Base-by-base conservation (phyloP, 2,797 vertebrate genomes). In the Hephaestus fuliginosus region DNA sequence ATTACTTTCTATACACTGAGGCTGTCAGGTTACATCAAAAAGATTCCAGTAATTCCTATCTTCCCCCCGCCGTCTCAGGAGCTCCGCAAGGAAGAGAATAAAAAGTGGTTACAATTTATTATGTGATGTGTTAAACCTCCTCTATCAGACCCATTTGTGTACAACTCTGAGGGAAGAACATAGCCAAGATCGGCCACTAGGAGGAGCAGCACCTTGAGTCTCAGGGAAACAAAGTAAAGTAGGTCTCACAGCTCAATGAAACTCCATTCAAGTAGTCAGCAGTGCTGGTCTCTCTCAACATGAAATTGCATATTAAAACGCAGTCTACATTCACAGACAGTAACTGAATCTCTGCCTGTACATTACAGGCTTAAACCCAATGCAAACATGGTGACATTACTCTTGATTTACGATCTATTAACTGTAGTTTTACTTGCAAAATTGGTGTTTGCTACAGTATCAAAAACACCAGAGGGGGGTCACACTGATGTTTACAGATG, bases 101-200 rank as follows among this genome's bases (percentile, higher is more conserved):
- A 80, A 88, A 93, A 82, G 61, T 66, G 84, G 82, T 74, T 80
- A 75, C 76, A 83, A 77, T 91, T 86, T 91, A 84, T 80, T 83
- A 80, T 86, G 80, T 88, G 85, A 86, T 86, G 90, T 89, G 83
- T 82, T 90, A 83, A 92, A 91, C 82, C 81, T 83, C 81, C 86
- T 56, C 88, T 82, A 85, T 89, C 86, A 91, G 78, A 91, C 80
- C 77, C 81, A 80, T 91, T 92, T 91, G 85, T 89, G 83, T 83
- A 73, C 81, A 81, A 20, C 28, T 70, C 62, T 86, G 78, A 80
- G 71, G 70, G 77, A 70, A 70, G 76, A 86, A 85, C 77, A 92
- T 90, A 28, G 80, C 93, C 58, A 3, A 58, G 43, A 88, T 80
- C 80, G 79, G 80, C 95, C 96, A 95, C 95, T 95, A 96, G 95